Conservation (phyloP, 2,113 vertebrate genomes). For the Bujurquina vittata region DNA sequence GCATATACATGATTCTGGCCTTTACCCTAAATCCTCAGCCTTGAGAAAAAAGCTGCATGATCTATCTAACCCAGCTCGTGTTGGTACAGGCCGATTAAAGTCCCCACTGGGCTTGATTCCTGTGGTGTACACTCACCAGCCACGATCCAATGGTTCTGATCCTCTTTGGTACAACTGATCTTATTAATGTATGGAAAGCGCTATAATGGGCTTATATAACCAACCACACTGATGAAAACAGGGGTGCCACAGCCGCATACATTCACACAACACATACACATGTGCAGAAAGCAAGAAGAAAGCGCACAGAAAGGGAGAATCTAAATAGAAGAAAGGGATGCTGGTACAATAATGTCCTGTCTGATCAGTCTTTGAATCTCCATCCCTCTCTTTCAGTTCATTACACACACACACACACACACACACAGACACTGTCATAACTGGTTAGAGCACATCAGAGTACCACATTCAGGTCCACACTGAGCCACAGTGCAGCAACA, state of each 20-base stretch:
- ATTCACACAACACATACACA: background rate
- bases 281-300: background rate
- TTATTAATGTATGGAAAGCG: conserved; percentile 65
- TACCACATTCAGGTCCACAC: conserved; percentile 38
- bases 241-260: background rate
- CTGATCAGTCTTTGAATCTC: conserved; percentile 52
- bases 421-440: conserved; percentile 58
- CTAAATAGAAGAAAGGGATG: background rate
- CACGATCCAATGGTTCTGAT: conserved; percentile 36
- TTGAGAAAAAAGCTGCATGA: background rate
- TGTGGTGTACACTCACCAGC: background rate
- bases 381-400: conserved; percentile 43
- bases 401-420: conserved; percentile 30
- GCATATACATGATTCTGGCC: background rate
- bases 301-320: background rate
- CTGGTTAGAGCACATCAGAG: conserved; percentile 61
- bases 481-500: conserved; percentile 48
- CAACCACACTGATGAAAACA: conserved; percentile 11
- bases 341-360: conserved; percentile 45
- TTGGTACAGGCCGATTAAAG: background rate
- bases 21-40: background rate
- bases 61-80: background rate
- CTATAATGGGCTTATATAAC: conserved; percentile 25
- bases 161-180: conserved; percentile 58
- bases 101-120: background rate